A percentile compares a stretch with the other conserved stretches of the same genome.
Evolutionary conservation across 2,113 vertebrate genomes (phyloP).

Genomic region (Laticauda laticaudata): DNA sequence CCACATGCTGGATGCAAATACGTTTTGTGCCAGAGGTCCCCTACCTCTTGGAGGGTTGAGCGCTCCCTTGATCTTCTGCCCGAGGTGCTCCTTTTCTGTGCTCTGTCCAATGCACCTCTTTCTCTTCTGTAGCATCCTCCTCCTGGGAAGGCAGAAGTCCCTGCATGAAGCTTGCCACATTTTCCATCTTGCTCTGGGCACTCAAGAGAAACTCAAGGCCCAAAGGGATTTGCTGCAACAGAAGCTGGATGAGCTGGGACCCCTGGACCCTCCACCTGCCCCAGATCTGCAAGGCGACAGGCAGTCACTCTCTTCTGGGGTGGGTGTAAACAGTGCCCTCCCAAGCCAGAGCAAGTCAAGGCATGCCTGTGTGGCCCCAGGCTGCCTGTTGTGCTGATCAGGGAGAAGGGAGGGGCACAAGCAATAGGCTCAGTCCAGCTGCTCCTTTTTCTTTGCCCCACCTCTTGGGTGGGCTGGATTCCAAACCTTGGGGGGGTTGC

Average conservation of each 20-base stretch:
- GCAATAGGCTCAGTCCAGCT: not conserved
- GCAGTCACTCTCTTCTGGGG: slow-evolving; percentile 71
- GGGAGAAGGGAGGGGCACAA: not conserved
- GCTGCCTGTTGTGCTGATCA: not conserved
- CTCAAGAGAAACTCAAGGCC: slow-evolving; percentile 80
- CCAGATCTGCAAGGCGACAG: slow-evolving; percentile 76
- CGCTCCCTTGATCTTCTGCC: not conserved
- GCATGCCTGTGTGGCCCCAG: not conserved
- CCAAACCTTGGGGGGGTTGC: not conserved
- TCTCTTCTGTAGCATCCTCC: slow-evolving; percentile 75
- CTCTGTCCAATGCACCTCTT: not conserved
- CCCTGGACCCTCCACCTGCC: slow-evolving; percentile 68
- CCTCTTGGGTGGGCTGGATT: not conserved
- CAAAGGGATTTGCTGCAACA: slow-evolving; percentile 80
- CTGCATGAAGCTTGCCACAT: slow-evolving; percentile 84
- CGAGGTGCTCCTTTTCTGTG: not conserved
- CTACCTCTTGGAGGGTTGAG: not conserved
- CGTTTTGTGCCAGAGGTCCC: not conserved
- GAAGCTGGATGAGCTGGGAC: slow-evolving; percentile 78
- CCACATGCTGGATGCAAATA: not conserved
- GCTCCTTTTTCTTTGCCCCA: not conserved
- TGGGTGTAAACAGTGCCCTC: slow-evolving; percentile 57
- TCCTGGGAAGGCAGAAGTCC: slow-evolving; percentile 83
- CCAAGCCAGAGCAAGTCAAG: not conserved
- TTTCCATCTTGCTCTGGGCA: slow-evolving; percentile 78